Percentiles rank a stretch among this genome's conserved stretches.
Conservation (phyloP, 2,888 invertebrate species). For the Hetaerina titia region DNA sequence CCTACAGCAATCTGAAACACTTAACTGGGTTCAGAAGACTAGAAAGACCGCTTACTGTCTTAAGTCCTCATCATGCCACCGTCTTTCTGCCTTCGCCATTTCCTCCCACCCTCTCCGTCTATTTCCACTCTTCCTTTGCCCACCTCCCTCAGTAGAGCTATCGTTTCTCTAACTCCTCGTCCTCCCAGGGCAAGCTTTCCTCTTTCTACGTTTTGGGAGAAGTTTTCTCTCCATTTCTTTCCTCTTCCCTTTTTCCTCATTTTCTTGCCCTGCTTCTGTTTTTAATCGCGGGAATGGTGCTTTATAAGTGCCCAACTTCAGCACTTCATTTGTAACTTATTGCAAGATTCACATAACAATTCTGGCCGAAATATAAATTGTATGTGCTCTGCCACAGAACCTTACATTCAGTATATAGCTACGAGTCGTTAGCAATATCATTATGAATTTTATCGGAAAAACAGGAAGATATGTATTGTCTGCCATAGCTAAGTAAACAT, state of each 20-base stretch:
- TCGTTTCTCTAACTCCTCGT: background rate
- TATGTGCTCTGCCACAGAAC: no score
- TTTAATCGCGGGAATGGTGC: background rate
- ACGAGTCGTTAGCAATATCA: no score
- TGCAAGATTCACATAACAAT: no score
- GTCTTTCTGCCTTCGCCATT: constrained; percentile 27
- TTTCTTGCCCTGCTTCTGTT: background rate
- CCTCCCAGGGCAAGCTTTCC: background rate
- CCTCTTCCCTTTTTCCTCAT: background rate
- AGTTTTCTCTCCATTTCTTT: background rate
- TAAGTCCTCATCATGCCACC: constrained; percentile 34
- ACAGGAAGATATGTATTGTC: no score
- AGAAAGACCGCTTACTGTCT: constrained; percentile 39
- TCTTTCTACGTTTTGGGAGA: background rate
- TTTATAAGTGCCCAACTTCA: background rate
- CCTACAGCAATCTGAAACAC: constrained; percentile 70
- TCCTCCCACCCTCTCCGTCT: background rate
- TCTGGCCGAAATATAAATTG: no score
- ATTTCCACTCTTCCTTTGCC: background rate
- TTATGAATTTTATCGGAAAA: no score
- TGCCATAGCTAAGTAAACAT: no score
- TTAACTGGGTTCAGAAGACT: constrained; percentile 35
- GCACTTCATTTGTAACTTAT: no score
- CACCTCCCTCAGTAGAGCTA: background rate
- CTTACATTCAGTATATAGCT: no score